These are phyloP conservation scores for Acrocephalus arundinaceus DNA, from an alignment of 2,113 vertebrate species.

Conservation along the genomic window DNA sequence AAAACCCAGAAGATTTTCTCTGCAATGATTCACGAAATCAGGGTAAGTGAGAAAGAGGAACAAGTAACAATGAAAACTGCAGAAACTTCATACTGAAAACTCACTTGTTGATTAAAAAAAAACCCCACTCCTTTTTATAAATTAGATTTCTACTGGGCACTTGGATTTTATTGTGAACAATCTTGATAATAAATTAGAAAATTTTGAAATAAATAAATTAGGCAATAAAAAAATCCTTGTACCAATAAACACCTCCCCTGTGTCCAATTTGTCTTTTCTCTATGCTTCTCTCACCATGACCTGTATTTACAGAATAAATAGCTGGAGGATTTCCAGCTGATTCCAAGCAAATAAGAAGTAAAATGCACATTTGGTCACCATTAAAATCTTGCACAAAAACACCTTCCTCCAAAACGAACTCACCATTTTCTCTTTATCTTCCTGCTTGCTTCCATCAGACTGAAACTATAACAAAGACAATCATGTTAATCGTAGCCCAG, in stretches of 20 bases:
- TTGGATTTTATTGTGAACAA: background rate
- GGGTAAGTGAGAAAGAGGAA: background rate
- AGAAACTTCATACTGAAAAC: background rate
- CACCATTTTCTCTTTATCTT: constrained; percentile 86
- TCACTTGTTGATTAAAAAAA: background rate
- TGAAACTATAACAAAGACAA: constrained; percentile 75
- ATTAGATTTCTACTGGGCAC: background rate
- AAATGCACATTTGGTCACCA: background rate
- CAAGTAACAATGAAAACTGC: background rate
- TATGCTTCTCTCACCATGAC: background rate
- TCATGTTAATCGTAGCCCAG: background rate
- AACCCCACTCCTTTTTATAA: background rate
- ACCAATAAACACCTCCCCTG: background rate
- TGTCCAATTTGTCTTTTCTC: background rate
- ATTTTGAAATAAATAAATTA: background rate
- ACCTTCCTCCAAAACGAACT: constrained; percentile 37
- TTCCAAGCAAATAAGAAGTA: background rate
- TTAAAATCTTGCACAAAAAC: background rate
- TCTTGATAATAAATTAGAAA: background rate
- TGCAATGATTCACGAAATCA: background rate
- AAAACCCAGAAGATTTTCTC: background rate
- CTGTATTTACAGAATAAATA: background rate
- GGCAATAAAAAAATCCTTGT: background rate
- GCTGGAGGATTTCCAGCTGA: background rate
- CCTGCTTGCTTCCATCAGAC: constrained; percentile 80